phyloP scores from a whole-genome alignment of 2,113 vertebrate genomes.

The Chaenocephalus aceratus region DNA sequence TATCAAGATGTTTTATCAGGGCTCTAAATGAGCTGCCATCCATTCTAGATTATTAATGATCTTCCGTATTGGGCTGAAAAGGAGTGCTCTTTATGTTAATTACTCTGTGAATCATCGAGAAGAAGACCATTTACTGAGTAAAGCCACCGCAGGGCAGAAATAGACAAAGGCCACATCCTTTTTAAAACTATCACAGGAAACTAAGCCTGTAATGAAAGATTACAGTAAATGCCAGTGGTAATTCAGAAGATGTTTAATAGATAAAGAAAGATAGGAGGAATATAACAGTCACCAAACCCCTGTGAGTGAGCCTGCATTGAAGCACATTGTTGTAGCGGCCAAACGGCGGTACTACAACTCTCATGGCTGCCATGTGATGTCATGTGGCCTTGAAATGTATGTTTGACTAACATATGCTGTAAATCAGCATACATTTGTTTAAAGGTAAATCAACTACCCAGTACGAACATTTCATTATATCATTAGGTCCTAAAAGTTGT shows the following conservation, averaged over 20 bases:
- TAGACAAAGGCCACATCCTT: background rate
- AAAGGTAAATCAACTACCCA: too few species aligned
- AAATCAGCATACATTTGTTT: too few species aligned
- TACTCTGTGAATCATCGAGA: background rate
- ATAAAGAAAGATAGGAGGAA: too few species aligned
- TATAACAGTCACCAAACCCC: too few species aligned
- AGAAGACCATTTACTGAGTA: background rate
- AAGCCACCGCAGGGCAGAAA: background rate
- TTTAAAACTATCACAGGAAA: background rate
- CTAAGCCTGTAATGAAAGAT: background rate
- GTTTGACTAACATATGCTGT: too few species aligned
- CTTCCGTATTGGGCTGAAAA: background rate
- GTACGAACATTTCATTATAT: too few species aligned
- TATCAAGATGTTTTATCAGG: background rate
- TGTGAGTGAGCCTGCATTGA: too few species aligned
- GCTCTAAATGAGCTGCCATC: background rate
- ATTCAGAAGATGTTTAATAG: background rate
- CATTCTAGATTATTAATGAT: background rate
- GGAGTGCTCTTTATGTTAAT: background rate
- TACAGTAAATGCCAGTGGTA: background rate
- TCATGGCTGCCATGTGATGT: too few species aligned
- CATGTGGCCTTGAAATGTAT: too few species aligned
- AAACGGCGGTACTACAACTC: too few species aligned
- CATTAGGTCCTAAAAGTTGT: too few species aligned
- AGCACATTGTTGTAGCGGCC: too few species aligned